Conservation (phyloP, 2,797 vertebrate species). For the Geotrypetes seraphini region DNA sequence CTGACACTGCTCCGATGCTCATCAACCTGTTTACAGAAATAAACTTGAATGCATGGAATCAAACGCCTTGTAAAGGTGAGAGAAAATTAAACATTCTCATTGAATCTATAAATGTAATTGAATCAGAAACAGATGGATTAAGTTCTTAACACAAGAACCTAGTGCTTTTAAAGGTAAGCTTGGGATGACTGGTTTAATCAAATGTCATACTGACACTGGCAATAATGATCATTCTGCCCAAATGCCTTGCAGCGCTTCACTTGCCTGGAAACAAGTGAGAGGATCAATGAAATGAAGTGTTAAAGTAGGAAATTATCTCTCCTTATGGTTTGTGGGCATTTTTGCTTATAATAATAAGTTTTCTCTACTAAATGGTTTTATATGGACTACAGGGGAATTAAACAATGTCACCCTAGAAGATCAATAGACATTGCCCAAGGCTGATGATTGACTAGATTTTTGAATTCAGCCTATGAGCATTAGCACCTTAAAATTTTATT, state of each 20-base stretch:
- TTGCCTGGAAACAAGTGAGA: neutral
- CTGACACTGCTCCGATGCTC: too few species aligned
- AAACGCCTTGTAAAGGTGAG: slow-evolving; percentile 7
- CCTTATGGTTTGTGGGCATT: slow-evolving; percentile 4
- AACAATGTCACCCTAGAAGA: slow-evolving; percentile 2
- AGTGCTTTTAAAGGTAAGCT: slow-evolving; percentile 23
- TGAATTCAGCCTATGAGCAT: neutral
- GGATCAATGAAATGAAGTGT: slow-evolving; percentile 4
- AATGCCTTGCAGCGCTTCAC: slow-evolving; percentile 4
- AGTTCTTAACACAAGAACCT: slow-evolving; percentile 20
- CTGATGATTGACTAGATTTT: slow-evolving; percentile 9
- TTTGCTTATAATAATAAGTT: slow-evolving; percentile 7
- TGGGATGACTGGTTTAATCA: slow-evolving; percentile 22
- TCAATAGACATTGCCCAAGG: slow-evolving; percentile 7
- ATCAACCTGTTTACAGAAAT: too few species aligned
- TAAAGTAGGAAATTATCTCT: slow-evolving; percentile 6
- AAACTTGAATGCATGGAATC: too few species aligned
- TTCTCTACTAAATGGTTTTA: slow-evolving; percentile 5
- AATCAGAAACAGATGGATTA: slow-evolving; percentile 30
- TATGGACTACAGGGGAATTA: slow-evolving; percentile 8
- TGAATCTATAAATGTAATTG: slow-evolving; percentile 19
- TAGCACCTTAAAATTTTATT: slow-evolving; percentile 6
- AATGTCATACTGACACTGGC: slow-evolving; percentile 15
- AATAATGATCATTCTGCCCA: slow-evolving; percentile 1
- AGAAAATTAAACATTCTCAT: slow-evolving; percentile 11